These are phyloP conservation scores for Morone chrysops DNA, from an alignment of 2,113 vertebrate species.

Conservation along the genomic window DNA sequence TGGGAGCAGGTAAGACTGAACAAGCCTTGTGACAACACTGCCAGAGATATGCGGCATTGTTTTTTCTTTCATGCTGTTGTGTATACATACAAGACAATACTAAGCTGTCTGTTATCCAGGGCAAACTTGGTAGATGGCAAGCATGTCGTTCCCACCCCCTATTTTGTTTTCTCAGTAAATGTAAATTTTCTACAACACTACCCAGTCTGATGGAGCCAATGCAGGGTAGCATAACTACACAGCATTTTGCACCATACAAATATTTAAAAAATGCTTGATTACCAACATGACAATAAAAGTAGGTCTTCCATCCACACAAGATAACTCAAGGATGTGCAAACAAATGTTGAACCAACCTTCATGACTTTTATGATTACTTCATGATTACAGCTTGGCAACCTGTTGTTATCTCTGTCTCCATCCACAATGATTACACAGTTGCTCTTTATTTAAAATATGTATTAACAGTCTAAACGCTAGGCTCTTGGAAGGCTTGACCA, in stretches of 20 bases:
- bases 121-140: conserved; percentile 52
- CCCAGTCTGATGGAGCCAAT: conserved; percentile 2
- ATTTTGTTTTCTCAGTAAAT: conserved; percentile 35
- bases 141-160: conserved; percentile 25
- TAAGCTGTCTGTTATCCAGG: conserved; percentile 67
- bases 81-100: conserved; percentile 51
- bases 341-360: conserved; percentile 15
- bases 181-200: conserved; percentile 15
- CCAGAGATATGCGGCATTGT: conserved; percentile 54
- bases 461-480: neutral
- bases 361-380: neutral
- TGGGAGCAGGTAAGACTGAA: conserved; percentile 63
- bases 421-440: neutral
- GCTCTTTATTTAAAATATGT: conserved; percentile 23
- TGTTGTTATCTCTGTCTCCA: conserved; percentile 7
- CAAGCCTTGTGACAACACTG: conserved; percentile 59
- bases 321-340: conserved; percentile 1
- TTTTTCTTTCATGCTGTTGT: conserved; percentile 53
- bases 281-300: neutral
- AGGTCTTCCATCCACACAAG: neutral
- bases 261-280: conserved; percentile 12
- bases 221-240: neutral
- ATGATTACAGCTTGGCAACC: conserved; percentile 18
- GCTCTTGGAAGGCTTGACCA: conserved; percentile 2
- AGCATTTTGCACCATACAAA: conserved; percentile 6